These are phyloP conservation scores for Oikopleura albicans DNA, from an alignment of 23 tunicate species.

Conservation along the genomic window DNA sequence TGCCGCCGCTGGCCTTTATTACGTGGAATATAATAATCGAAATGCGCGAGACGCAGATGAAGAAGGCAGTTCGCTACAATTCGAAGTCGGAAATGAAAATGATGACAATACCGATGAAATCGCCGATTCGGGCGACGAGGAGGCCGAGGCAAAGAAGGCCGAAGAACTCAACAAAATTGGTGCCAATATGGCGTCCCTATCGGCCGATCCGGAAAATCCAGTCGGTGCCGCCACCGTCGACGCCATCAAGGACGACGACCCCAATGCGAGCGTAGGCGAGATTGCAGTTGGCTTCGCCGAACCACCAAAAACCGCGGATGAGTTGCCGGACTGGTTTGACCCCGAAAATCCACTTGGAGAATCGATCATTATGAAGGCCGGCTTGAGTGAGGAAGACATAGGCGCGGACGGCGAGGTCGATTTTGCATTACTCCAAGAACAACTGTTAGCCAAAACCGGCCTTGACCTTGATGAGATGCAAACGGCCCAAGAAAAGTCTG, in stretches of 20 bases:
- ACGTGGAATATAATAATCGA: neutral
- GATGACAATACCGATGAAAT: neutral
- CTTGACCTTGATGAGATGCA: neutral
- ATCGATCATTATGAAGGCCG: neutral
- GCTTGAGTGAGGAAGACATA: neutral
- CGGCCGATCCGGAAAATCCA: neutral
- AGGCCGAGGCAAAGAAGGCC: neutral
- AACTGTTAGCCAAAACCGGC: neutral
- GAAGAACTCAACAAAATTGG: neutral
- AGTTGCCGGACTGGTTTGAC: constrained; percentile 8
- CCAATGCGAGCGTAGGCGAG: neutral
- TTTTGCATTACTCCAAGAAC: neutral
- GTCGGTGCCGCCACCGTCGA: neutral
- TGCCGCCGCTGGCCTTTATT: neutral
- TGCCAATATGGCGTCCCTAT: neutral
- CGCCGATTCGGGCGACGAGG: neutral
- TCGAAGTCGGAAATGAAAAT: neutral
- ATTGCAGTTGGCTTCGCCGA: neutral
- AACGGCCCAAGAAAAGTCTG: neutral
- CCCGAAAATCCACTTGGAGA: constrained; percentile 5
- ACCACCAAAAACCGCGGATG: neutral
- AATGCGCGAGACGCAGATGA: neutral
- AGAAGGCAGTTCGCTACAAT: neutral
- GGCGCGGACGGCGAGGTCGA: constrained; percentile 1
- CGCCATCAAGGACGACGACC: neutral